Evolutionary conservation across 2,113 vertebrate genomes (phyloP), one percentile per base, ranked within the genome.

Genomic region (Centrocercus urophasianus): DNA sequence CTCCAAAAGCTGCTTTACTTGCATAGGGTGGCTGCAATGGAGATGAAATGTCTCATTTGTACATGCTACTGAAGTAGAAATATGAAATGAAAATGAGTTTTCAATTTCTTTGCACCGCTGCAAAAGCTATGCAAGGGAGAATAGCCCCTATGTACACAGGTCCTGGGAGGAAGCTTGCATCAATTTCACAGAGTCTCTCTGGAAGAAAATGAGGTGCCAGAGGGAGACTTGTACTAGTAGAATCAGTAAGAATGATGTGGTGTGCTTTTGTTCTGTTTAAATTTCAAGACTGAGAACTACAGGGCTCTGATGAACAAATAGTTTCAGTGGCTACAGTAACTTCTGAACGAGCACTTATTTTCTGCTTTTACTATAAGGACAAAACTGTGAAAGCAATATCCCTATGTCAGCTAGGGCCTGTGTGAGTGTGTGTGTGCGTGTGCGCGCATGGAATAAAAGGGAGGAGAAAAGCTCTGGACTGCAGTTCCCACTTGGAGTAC

Each of bases 231-330:
- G 60, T 5, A 32, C 21, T 11, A 88, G 36, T 32, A 74, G 80
- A 74, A 94, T 22, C 24, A 67, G 47, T 34, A 81, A 75, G 28
- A 0, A 0, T 61, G 18, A 45, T 63, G 59, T 59, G n/a, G n/a
- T 79, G 72, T 75, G 82, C 79, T 89, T 79, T 73, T 12, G 4
- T 91, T 70, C 22, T 6, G 2, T 57, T 65, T 40, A 61, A 91
- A 71, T 56, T 13, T 77, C 78, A 92, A 56, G 60, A 93, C 66
- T 93, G 59, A 89, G 45, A 94, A 73, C 43, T 83, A 25, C 8
- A 4, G 42, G 19, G 34, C 13, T 93, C 10, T 83, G 54, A 79
- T 42, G 50, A 83, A 59, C 8, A 92, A 84, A 78, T 1, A 14
- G 24, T 38, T 36, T 36, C 42, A 70, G 21, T 60, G 74, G 57